phyloP scores from a whole-genome alignment of 2,113 vertebrate species.

The Thunnus maccoyii region DNA sequence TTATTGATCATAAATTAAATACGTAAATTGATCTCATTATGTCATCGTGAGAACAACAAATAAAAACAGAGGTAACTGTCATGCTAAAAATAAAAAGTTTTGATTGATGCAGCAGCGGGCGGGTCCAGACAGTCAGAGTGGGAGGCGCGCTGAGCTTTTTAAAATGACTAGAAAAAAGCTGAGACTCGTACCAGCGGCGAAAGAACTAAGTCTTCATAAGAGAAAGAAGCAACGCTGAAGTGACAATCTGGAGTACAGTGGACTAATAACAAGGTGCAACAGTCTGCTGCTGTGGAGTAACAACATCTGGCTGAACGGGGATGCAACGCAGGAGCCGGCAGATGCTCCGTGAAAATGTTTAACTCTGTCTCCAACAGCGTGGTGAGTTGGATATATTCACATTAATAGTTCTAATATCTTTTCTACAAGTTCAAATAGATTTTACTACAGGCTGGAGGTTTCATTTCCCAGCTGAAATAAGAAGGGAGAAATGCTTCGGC shows the following conservation, averaged over 20 bases:
- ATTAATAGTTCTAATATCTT: no score
- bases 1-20: no score
- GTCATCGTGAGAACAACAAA: no score
- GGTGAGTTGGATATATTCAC: slow-evolving; percentile 55
- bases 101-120: slow-evolving; percentile 22
- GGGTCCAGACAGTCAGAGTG: slow-evolving; percentile 25
- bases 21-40: no score
- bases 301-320: slow-evolving; percentile 54
- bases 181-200: background rate
- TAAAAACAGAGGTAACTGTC: background rate
- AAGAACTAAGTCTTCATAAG: background rate
- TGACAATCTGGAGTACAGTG: background rate
- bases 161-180: slow-evolving; percentile 17
- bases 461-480: no score
- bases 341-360: slow-evolving; percentile 60
- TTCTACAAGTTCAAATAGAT: no score
- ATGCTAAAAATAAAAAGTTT: background rate
- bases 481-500: no score
- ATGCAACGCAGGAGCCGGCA: background rate
- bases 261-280: slow-evolving; percentile 5
- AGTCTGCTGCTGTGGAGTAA: slow-evolving; percentile 16
- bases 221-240: background rate
- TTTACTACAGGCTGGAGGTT: no score
- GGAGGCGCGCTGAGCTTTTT: slow-evolving; percentile 45
- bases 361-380: slow-evolving; percentile 50